phyloP scores from a whole-genome alignment of 2,113 vertebrate species.

The Dipodomys spectabilis region DNA sequence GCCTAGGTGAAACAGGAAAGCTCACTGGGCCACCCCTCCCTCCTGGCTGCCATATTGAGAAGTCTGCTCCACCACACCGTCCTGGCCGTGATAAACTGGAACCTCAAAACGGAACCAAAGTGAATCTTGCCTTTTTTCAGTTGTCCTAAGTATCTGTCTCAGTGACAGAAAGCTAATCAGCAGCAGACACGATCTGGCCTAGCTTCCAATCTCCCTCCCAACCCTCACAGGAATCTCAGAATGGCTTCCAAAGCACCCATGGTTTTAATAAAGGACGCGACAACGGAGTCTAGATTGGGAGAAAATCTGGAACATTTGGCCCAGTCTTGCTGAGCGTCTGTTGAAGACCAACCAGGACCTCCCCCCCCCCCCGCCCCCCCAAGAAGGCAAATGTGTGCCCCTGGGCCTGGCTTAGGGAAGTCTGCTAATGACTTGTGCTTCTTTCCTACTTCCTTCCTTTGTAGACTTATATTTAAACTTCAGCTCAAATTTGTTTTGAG shows the following conservation, averaged over 20 bases:
- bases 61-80: background rate
- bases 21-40: background rate
- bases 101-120: background rate
- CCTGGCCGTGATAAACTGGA: background rate
- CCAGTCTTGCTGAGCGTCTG: background rate
- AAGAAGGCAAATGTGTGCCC: background rate
- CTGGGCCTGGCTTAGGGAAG: background rate
- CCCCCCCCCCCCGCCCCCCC: accelerated
- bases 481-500: background rate
- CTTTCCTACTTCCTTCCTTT: background rate
- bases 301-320: background rate
- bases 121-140: background rate
- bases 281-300: background rate
- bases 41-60: background rate
- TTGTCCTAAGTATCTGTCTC: background rate
- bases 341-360: background rate
- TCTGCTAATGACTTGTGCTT: accelerated
- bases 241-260: background rate
- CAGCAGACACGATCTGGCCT: accelerated
- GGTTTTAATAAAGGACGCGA: background rate
- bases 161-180: background rate
- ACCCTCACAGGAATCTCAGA: background rate
- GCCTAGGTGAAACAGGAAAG: background rate
- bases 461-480: background rate
- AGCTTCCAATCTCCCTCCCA: background rate